phyloP scores from a whole-genome alignment of 2,888 invertebrate genomes.

The Sisyra nigra region DNA sequence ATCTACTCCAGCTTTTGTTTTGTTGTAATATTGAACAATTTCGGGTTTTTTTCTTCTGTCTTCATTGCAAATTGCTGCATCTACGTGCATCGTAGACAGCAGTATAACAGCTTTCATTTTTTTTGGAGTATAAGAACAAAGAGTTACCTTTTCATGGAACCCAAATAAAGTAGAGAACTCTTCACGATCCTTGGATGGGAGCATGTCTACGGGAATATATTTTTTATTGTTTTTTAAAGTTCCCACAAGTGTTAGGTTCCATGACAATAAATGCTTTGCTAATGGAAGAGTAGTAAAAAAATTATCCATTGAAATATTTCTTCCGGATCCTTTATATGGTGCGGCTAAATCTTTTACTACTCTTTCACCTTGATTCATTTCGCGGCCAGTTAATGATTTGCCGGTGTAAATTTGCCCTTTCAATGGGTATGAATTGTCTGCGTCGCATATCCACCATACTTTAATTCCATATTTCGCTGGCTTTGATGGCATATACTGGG shows the following conservation, averaged over 20 bases:
- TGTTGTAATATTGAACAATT: not conserved
- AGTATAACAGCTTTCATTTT: constrained; percentile 15
- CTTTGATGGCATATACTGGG: constrained; percentile 1
- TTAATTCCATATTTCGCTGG: constrained; percentile 5
- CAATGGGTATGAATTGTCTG: constrained; percentile 16
- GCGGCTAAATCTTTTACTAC: constrained; percentile 17
- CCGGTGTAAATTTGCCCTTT: constrained; percentile 13
- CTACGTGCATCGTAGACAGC: constrained; percentile 15
- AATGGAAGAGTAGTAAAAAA: constrained; percentile 15
- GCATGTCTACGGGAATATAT: constrained; percentile 14
- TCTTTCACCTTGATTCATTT: constrained; percentile 17
- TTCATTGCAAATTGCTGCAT: constrained; percentile 12
- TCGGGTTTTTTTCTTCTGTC: constrained; percentile 7
- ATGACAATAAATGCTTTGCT: constrained; percentile 13
- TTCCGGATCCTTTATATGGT: constrained; percentile 15
- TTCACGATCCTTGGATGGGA: constrained; percentile 9
- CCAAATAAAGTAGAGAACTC: constrained; percentile 10
- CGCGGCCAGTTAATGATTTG: constrained; percentile 11
- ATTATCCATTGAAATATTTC: constrained; percentile 17
- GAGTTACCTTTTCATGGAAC: constrained; percentile 14
- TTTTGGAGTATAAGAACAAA: constrained; percentile 15
- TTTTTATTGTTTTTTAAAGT: constrained; percentile 13
- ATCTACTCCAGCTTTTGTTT: not conserved
- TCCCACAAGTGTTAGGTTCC: constrained; percentile 14
- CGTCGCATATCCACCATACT: constrained; percentile 1